Percentiles rank a stretch among this genome's conserved stretches.
Conservation (phyloP, 2,888 invertebrate genomes). For the Zygogramma bicolorata region DNA sequence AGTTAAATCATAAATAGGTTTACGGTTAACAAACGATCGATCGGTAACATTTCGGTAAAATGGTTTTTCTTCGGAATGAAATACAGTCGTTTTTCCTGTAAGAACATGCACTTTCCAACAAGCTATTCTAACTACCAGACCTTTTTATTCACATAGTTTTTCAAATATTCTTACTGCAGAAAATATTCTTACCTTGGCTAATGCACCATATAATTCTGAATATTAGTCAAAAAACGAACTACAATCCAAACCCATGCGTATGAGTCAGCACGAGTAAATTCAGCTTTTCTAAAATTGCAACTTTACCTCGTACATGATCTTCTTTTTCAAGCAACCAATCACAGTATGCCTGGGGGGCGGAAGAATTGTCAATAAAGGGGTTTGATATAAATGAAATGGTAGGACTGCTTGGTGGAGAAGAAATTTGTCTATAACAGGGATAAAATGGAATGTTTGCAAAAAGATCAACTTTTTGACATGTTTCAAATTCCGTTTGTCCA, state of each 20-base stretch:
- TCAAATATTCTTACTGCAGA: conserved; percentile 65
- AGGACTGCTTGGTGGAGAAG: conserved; percentile 36
- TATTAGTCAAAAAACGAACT: conserved; percentile 58
- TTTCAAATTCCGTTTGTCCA: not conserved
- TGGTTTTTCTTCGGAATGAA: conserved; percentile 57
- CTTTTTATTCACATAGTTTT: conserved; percentile 49
- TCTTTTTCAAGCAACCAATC: conserved; percentile 63
- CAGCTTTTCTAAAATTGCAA: conserved; percentile 40
- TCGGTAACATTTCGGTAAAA: conserved; percentile 47
- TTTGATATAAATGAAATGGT: conserved; percentile 49
- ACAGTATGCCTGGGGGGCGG: conserved; percentile 64
- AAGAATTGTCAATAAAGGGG: conserved; percentile 47
- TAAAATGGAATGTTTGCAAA: conserved; percentile 63
- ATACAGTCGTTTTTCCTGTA: conserved; percentile 65
- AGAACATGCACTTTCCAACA: conserved; percentile 67
- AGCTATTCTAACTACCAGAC: conserved; percentile 64
- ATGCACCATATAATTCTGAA: conserved; percentile 46
- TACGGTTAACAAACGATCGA: conserved; percentile 46
- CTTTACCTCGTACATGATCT: conserved; percentile 61
- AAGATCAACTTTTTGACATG: conserved; percentile 55
- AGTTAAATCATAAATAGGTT: conserved; percentile 57
- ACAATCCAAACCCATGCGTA: conserved; percentile 62
- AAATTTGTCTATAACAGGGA: conserved; percentile 58
- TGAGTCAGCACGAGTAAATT: conserved; percentile 52
- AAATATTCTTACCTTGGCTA: conserved; percentile 47